These are phyloP conservation scores for Atractosteus spatula DNA, from an alignment of 2,113 vertebrate species.

Conservation along the genomic window DNA sequence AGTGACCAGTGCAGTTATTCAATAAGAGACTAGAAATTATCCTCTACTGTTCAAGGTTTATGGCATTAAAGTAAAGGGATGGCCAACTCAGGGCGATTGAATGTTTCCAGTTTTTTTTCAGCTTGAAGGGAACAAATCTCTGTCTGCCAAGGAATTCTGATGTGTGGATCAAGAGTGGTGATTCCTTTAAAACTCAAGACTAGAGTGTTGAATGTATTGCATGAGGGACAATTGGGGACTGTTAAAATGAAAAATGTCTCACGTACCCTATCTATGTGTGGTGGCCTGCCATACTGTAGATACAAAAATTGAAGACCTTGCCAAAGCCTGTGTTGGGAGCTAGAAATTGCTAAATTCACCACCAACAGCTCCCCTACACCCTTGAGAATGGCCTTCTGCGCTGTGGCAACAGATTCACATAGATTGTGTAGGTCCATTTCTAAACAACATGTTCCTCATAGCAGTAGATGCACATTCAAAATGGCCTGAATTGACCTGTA, in stretches of 20 bases:
- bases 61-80: constrained; percentile 12
- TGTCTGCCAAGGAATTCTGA: not conserved
- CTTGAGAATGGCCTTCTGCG: constrained; percentile 13
- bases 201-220: constrained; percentile 16
- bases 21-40: constrained; percentile 15
- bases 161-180: constrained; percentile 13
- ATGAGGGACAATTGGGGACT: constrained; percentile 5
- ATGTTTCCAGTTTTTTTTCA: not conserved
- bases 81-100: not conserved
- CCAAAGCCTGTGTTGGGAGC: constrained; percentile 14
- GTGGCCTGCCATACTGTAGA: constrained; percentile 20
- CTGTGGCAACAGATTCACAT: constrained; percentile 23
- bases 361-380: constrained; percentile 14
- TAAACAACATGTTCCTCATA: constrained; percentile 21
- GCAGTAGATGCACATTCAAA: constrained; percentile 22
- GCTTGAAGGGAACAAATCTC: not conserved
- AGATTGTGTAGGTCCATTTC: constrained; percentile 20
- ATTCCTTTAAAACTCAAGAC: constrained; percentile 12
- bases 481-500: constrained; percentile 15
- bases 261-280: constrained; percentile 12
- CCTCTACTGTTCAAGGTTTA: constrained; percentile 17
- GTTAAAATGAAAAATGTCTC: constrained; percentile 28
- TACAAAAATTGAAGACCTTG: constrained; percentile 24
- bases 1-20: constrained; percentile 5
- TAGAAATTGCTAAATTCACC: constrained; percentile 14